A percentile compares a stretch with the other conserved stretches of the same genome.
phyloP scores from a whole-genome alignment of 2,113 vertebrate genomes.

The Athene noctua region DNA sequence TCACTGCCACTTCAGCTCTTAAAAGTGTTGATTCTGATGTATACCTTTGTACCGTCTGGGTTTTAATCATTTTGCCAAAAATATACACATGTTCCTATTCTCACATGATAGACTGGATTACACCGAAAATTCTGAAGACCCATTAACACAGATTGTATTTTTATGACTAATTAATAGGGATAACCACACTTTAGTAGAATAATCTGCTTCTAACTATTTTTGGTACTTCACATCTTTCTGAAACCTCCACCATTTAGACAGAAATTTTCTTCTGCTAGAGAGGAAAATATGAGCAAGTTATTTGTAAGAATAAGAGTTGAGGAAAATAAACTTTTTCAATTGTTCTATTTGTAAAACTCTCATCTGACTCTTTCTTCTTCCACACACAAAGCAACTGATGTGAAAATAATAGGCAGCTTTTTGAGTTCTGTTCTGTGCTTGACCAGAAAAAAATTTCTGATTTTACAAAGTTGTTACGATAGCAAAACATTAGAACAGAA shows the following conservation, averaged over 20 bases:
- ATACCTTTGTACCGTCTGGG: accelerated
- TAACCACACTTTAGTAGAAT: background rate
- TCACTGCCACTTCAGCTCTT: background rate
- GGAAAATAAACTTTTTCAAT: background rate
- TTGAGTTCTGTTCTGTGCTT: background rate
- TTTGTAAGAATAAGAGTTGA: background rate
- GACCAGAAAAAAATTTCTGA: background rate
- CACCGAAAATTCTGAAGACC: background rate
- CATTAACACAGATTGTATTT: background rate
- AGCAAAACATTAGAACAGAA: background rate
- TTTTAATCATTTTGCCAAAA: background rate
- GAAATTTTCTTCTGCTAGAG: background rate
- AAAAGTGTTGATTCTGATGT: background rate
- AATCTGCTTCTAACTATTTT: background rate
- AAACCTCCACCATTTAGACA: background rate
- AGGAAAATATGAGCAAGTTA: background rate
- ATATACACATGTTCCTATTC: background rate
- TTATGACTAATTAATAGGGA: background rate
- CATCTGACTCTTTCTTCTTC: background rate
- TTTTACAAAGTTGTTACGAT: background rate
- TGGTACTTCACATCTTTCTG: background rate
- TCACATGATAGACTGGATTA: background rate
- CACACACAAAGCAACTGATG: background rate
- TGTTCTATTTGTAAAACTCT: background rate
- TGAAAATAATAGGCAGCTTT: background rate